These are phyloP conservation scores for Hypanus sabinus DNA, from an alignment of 2,113 vertebrate genomes.

Conservation along the genomic window DNA sequence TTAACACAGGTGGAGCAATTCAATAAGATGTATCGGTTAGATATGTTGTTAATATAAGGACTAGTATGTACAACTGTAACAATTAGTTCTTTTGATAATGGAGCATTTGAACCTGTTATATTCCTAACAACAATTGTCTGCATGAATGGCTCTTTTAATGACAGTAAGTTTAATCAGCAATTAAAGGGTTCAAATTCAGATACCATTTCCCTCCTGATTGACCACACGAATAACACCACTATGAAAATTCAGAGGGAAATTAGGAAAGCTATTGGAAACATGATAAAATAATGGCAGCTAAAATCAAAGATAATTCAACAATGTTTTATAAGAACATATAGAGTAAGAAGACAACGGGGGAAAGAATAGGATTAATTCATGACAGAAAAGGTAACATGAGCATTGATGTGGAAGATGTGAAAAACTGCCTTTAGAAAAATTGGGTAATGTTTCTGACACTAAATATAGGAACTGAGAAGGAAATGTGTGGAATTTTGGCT, in stretches of 20 bases:
- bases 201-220: background rate
- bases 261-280: too few relatives aligned
- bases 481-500: too few relatives aligned
- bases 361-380: too few relatives aligned
- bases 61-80: background rate
- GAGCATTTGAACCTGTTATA: background rate
- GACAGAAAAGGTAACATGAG: too few relatives aligned
- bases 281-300: too few relatives aligned
- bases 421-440: too few relatives aligned
- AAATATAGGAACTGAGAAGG: too few relatives aligned
- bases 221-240: background rate
- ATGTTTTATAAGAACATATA: too few relatives aligned
- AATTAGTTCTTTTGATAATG: background rate
- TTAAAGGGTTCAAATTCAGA: background rate
- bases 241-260: background rate
- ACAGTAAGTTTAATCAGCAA: background rate
- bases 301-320: too few relatives aligned
- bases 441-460: too few relatives aligned
- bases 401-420: too few relatives aligned
- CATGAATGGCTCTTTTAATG: background rate
- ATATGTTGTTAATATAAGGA: background rate
- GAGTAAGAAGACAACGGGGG: too few relatives aligned
- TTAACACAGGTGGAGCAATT: background rate
- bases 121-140: background rate
- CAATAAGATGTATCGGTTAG: background rate